Base-by-base conservation (phyloP, 1,140 invertebrate species). In the Copidosoma floridanum region DNA sequence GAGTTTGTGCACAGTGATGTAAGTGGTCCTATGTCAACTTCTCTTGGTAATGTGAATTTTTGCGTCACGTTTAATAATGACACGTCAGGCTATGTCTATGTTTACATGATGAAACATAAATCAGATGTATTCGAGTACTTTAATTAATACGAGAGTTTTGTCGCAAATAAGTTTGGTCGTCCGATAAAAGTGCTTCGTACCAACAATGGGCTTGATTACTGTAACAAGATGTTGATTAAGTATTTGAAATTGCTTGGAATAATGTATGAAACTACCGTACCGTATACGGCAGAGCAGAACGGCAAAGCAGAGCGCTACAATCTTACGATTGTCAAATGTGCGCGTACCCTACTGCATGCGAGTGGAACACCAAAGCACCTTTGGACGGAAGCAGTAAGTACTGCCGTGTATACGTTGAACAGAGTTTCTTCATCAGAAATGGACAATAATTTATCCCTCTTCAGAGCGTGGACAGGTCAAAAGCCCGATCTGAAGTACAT, bases 201-300 rank as follows among this genome's bases (percentile, higher is more conserved):
- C 0, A 57, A 65, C 24, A 63, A 63, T 1, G 64, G 56, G 1
- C 26, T 43, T 16, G 57, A 63, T 16, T 65, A 57, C 20, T 20
- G n/a, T 8, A 20, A 14, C 35, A 12, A 46, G 65, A 70, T 55
- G 73, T 70, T 27, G 23, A 38, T 23, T 11, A 65, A 3, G n/a
- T 58, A 1, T 55, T 61, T 55, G 72, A 72, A 43, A 29, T 65
- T 2, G 68, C 65, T 47, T 16, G 68, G 57, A 38, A 27, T 16
- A 51, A 59, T 51, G 56, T 47, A 57, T 44, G 60, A 75, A 38
- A 48, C 24, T 11, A 69, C 69, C 5, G 68, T 65, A n/a, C 51
- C 68, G 1, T 67, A 71, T 46, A 61, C 65, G 24, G 66, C 70
- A 4, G 44, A 75, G 50, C 64, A 68, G 37, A 76, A 76, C 57